Evolutionary conservation across 2,797 vertebrate species (phyloP).

Genomic region (Australoheros facetus): DNA sequence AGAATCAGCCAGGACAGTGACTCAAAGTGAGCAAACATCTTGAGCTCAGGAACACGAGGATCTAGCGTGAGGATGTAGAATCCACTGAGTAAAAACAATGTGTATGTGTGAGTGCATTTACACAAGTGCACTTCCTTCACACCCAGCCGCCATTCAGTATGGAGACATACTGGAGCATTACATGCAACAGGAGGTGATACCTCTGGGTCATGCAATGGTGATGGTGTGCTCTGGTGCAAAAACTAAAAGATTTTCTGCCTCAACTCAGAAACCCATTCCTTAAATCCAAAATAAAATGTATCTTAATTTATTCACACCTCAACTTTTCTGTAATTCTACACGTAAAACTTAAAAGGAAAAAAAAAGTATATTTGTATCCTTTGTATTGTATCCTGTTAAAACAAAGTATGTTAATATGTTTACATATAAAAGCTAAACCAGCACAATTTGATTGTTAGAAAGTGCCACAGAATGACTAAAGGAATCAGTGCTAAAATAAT

Average conservation of each 20-base stretch:
- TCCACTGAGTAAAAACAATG: slow-evolving; percentile 23
- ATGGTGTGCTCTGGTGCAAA: neutral
- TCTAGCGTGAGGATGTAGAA: slow-evolving; percentile 51
- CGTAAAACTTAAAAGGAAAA: neutral
- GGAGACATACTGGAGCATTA: neutral
- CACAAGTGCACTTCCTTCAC: neutral
- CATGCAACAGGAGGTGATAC: neutral
- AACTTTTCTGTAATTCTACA: neutral
- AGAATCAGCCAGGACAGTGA: slow-evolving; percentile 16
- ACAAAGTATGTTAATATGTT: no score
- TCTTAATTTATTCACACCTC: no score
- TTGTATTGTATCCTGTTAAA: neutral
- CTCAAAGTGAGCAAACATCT: slow-evolving; percentile 25
- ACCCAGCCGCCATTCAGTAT: neutral
- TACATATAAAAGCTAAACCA: neutral
- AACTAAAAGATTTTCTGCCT: neutral
- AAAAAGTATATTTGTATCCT: neutral
- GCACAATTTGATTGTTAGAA: neutral
- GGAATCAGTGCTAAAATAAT: neutral
- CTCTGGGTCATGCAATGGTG: neutral
- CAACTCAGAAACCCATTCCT: no score
- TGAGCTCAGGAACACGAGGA: slow-evolving; percentile 9
- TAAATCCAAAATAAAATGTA: no score
- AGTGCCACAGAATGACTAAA: no score
- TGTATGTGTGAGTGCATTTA: neutral